Conservation (phyloP, 1,140 invertebrate species). For the Drosophila kepulauana region DNA sequence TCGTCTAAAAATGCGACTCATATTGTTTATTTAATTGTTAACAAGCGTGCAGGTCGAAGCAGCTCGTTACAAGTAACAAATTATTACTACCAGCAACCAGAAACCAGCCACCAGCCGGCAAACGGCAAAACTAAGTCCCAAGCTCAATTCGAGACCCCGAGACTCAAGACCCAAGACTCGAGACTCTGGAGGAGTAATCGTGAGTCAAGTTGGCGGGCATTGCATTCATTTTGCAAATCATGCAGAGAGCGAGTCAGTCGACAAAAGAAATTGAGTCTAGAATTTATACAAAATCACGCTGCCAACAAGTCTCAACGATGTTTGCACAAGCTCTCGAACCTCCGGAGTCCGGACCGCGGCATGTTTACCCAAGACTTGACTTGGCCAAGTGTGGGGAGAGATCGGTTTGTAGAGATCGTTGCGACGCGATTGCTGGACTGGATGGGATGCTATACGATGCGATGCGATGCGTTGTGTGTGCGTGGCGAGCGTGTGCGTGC, state of each 20-base stretch:
- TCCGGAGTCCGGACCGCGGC: constrained; percentile 8
- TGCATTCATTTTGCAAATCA: constrained; percentile 66
- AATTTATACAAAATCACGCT: constrained; percentile 81
- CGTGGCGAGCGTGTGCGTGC: constrained; percentile 36
- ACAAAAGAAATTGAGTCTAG: constrained; percentile 36
- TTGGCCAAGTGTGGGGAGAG: constrained; percentile 19
- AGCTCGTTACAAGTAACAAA: constrained; percentile 79
- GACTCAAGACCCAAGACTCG: background rate
- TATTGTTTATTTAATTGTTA: constrained; percentile 84
- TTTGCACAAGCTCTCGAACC: constrained; percentile 67
- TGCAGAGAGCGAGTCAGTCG: constrained; percentile 24
- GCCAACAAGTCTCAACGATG: constrained; percentile 80
- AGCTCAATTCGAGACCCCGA: background rate
- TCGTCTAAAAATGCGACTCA: constrained; percentile 68
- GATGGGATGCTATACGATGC: constrained; percentile 3
- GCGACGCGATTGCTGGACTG: constrained; percentile 39
- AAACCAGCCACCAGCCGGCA: background rate
- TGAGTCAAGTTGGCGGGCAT: constrained; percentile 1
- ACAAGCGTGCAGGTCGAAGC: constrained; percentile 70
- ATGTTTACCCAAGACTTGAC: constrained; percentile 77
- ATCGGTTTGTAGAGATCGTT: constrained; percentile 13
- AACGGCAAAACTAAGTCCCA: constrained; percentile 34
- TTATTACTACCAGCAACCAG: constrained; percentile 55
- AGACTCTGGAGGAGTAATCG: background rate
- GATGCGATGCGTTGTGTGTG: background rate